These are phyloP conservation scores for Amphiprion percula DNA, from an alignment of 2,113 vertebrate genomes.

Conservation along the genomic window DNA sequence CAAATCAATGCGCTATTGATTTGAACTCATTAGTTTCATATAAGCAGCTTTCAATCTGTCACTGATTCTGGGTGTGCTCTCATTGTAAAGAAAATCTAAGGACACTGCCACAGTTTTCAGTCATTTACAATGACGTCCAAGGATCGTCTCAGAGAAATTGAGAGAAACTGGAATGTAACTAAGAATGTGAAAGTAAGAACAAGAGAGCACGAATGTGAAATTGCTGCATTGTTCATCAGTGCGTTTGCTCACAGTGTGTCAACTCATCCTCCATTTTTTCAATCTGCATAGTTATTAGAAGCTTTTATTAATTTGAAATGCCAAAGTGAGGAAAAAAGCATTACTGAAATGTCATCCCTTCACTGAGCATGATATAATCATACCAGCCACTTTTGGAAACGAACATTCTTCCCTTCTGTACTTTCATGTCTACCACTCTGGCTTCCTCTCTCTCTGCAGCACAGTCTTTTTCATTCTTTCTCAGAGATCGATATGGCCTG, in stretches of 20 bases:
- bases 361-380: constrained; percentile 74
- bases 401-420: constrained; percentile 43
- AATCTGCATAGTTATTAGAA: constrained; percentile 79
- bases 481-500: constrained; percentile 73
- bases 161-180: constrained; percentile 68
- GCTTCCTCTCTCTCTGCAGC: constrained; percentile 27
- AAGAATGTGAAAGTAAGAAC: constrained; percentile 50
- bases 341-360: constrained; percentile 81
- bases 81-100: constrained; percentile 38
- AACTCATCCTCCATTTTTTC: constrained; percentile 69
- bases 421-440: constrained; percentile 27
- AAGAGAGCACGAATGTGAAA: constrained; percentile 48
- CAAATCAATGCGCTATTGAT: constrained; percentile 54
- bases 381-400: constrained; percentile 60
- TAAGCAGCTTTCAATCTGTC: constrained; percentile 37
- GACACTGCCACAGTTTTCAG: constrained; percentile 35
- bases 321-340: constrained; percentile 77
- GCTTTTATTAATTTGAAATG: constrained; percentile 83
- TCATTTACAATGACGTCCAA: constrained; percentile 47
- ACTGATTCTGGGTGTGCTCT: constrained; percentile 23
- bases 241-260: constrained; percentile 68
- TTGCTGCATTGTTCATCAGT: constrained; percentile 68
- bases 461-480: constrained; percentile 59
- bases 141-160: constrained; percentile 65
- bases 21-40: constrained; percentile 49